Conservation (phyloP, 2,797 vertebrate genomes). For the Darevskia mixta region DNA sequence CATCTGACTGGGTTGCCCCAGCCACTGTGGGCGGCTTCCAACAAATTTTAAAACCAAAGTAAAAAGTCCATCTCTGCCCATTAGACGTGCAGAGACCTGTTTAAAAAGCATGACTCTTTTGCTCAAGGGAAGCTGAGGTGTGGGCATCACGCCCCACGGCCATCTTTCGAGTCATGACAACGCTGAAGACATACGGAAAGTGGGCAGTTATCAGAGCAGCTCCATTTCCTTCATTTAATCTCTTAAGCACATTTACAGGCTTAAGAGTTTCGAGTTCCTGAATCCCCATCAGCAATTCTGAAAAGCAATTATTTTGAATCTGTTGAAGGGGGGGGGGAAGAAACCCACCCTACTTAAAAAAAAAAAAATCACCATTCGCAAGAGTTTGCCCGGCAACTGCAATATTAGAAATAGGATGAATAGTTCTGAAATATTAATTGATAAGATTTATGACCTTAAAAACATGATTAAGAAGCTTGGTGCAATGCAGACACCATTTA, state of each 20-base stretch:
- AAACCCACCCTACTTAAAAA: not conserved
- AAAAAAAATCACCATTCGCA: slow-evolving; percentile 44
- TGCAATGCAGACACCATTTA: slow-evolving; percentile 38
- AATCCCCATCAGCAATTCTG: slow-evolving; percentile 72
- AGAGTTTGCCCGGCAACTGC: slow-evolving; percentile 50
- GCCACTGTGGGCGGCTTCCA: too few species aligned
- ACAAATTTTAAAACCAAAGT: too few species aligned
- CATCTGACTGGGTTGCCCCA: too few species aligned
- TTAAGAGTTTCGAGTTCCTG: slow-evolving; percentile 73
- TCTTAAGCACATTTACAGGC: slow-evolving; percentile 77
- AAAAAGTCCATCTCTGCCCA: not conserved
- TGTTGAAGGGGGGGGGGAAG: slow-evolving; percentile 31
- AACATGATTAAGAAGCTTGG: slow-evolving; percentile 55
- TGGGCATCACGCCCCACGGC: slow-evolving; percentile 19
- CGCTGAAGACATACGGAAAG: slow-evolving; percentile 54
- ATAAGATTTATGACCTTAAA: slow-evolving; percentile 66
- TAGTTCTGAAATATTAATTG: slow-evolving; percentile 69
- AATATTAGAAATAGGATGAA: slow-evolving; percentile 61
- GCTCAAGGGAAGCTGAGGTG: slow-evolving; percentile 55
- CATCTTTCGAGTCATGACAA: slow-evolving; percentile 65
- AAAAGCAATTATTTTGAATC: slow-evolving; percentile 77
- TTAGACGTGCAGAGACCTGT: slow-evolving; percentile 24
- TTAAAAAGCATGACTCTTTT: slow-evolving; percentile 42
- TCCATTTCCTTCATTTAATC: slow-evolving; percentile 75
- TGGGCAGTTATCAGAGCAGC: slow-evolving; percentile 70